Conservation (phyloP, 2,888 invertebrate species). For the Micropterix aruncella region DNA sequence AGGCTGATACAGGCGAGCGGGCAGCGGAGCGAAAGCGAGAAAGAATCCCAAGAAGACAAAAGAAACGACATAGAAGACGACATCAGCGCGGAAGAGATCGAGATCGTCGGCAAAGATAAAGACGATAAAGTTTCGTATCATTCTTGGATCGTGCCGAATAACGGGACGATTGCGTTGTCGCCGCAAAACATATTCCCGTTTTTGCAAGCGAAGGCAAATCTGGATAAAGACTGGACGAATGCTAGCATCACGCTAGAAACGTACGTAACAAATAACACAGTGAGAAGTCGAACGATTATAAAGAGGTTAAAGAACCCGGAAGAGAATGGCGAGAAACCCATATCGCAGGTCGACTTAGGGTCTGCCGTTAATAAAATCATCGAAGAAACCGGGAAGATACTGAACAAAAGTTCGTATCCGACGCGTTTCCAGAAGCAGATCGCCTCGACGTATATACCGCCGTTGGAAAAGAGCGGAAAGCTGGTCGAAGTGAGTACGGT, state of each 20-base stretch:
- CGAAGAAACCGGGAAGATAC: conserved; percentile 22
- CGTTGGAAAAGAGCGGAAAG: not conserved
- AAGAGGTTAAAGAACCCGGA: not conserved
- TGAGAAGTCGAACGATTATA: not conserved
- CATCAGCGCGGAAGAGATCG: not conserved
- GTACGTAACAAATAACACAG: not conserved
- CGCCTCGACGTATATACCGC: not conserved
- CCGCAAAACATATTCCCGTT: not conserved
- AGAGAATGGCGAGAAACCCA: not conserved
- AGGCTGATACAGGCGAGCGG: not conserved
- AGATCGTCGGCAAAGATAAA: not conserved
- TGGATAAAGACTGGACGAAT: not conserved
- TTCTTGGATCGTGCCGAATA: not conserved
- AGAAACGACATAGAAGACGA: too few relatives aligned
- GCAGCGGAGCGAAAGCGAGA: not conserved
- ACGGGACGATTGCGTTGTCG: not conserved
- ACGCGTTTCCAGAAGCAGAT: not conserved
- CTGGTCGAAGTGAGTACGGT: not conserved
- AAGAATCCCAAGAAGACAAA: not conserved
- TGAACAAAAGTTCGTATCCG: not conserved
- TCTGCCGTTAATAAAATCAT: conserved; percentile 25
- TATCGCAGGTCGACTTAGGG: not conserved
- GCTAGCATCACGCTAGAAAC: not conserved
- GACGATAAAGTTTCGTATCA: not conserved
- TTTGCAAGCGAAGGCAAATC: not conserved